These are phyloP conservation scores for Drosophila sordidapex DNA, from an alignment of 2,888 invertebrate species.

Conservation along the genomic window DNA sequence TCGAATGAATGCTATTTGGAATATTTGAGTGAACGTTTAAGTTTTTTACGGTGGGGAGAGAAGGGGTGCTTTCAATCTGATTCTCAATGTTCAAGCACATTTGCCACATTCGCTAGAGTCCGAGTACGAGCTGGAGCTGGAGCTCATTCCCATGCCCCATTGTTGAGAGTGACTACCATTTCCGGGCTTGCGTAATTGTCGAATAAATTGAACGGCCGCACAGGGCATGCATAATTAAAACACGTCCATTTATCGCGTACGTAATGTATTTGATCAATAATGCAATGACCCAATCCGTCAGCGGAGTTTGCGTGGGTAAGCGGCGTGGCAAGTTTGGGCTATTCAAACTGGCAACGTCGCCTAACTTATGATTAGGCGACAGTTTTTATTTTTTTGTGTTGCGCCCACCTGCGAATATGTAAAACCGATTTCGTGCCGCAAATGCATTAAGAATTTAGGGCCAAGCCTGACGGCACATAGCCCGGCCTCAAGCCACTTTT, in stretches of 20 bases:
- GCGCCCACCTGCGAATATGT: slow-evolving; percentile 55
- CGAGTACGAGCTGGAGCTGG: neutral
- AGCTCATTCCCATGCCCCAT: slow-evolving; percentile 26
- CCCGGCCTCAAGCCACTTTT: slow-evolving; percentile 14
- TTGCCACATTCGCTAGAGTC: slow-evolving; percentile 6
- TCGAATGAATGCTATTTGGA: slow-evolving; percentile 43
- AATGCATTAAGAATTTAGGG: slow-evolving; percentile 67
- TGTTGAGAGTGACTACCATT: slow-evolving; percentile 59
- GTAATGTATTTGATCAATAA: slow-evolving; percentile 79
- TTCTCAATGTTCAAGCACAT: slow-evolving; percentile 9
- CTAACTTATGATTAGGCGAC: slow-evolving; percentile 59
- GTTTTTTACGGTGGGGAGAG: neutral
- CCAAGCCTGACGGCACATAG: slow-evolving; percentile 16
- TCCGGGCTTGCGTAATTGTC: slow-evolving; percentile 71
- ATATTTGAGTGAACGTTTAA: slow-evolving; percentile 33
- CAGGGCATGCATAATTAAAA: slow-evolving; percentile 59
- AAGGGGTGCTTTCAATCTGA: slow-evolving; percentile 3
- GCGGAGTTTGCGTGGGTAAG: neutral
- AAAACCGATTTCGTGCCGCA: slow-evolving; percentile 66
- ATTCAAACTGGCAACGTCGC: slow-evolving; percentile 59
- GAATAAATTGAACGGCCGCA: slow-evolving; percentile 59
- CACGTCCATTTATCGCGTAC: slow-evolving; percentile 45
- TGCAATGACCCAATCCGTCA: slow-evolving; percentile 68
- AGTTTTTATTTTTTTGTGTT: slow-evolving; percentile 31
- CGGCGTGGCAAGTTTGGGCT: slow-evolving; percentile 1